phyloP scores from a whole-genome alignment of 2,797 vertebrate genomes.

The Danio kyathit region DNA sequence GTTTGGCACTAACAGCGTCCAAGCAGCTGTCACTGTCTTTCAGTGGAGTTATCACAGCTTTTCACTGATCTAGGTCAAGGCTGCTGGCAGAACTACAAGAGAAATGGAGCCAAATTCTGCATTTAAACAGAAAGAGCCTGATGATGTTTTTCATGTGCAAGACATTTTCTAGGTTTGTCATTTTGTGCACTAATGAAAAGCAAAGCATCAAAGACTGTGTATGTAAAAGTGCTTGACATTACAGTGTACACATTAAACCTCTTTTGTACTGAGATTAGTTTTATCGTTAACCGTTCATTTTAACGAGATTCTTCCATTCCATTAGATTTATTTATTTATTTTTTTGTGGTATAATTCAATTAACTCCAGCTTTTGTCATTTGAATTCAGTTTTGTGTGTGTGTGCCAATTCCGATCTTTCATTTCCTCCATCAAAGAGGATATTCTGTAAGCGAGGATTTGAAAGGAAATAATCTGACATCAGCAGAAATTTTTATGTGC shows the following conservation, averaged over 20 bases:
- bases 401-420: not conserved
- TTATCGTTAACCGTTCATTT: slow-evolving; percentile 1
- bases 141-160: slow-evolving; percentile 15
- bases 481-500: slow-evolving; percentile 9
- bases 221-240: slow-evolving; percentile 16
- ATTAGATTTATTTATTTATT: not conserved
- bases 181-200: slow-evolving; percentile 29
- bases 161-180: slow-evolving; percentile 14
- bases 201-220: slow-evolving; percentile 25
- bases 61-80: slow-evolving; percentile 54
- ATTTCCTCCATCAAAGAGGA: slow-evolving; percentile 8
- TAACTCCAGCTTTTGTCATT: slow-evolving; percentile 11
- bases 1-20: slow-evolving; percentile 43
- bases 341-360: slow-evolving; percentile 20
- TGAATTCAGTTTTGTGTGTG: not conserved
- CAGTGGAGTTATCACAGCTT: slow-evolving; percentile 36
- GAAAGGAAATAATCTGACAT: slow-evolving; percentile 32
- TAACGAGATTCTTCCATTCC: slow-evolving; percentile 5
- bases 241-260: slow-evolving; percentile 11
- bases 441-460: slow-evolving; percentile 14
- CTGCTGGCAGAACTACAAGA: slow-evolving; percentile 43
- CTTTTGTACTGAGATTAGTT: slow-evolving; percentile 29
- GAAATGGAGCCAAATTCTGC: slow-evolving; percentile 35
- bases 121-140: slow-evolving; percentile 45
- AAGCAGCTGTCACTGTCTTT: slow-evolving; percentile 55